A percentile compares a stretch with the other conserved stretches of the same genome.
phyloP scores from a whole-genome alignment of 2,888 invertebrate species.

The Chymomyza amoena region DNA sequence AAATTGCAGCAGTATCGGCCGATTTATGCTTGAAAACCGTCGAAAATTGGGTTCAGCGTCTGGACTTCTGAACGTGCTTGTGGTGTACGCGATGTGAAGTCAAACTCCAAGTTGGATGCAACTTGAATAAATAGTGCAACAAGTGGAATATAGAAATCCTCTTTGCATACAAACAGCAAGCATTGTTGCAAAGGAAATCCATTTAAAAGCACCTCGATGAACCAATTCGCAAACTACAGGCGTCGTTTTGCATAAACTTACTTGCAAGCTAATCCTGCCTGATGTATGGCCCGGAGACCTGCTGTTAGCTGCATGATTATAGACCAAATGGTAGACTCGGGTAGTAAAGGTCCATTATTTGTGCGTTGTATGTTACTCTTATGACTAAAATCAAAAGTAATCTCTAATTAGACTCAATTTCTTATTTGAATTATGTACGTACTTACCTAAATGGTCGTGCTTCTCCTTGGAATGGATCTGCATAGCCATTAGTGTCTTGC shows the following conservation, averaged over 20 bases:
- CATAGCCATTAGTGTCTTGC: slow-evolving; percentile 82
- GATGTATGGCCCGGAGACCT: slow-evolving; percentile 94
- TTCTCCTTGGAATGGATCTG: slow-evolving; percentile 90
- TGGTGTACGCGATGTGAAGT: no score
- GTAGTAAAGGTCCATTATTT: slow-evolving; percentile 87
- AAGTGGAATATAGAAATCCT: no score
- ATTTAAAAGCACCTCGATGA: not conserved
- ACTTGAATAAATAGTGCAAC: no score
- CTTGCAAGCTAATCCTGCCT: slow-evolving; percentile 83
- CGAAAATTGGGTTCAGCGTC: no score
- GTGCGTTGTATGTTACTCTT: slow-evolving; percentile 78
- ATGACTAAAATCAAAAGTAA: slow-evolving; percentile 65
- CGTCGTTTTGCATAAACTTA: slow-evolving; percentile 55
- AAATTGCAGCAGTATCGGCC: no score
- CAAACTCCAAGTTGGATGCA: no score
- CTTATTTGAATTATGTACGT: no score
- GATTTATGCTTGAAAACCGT: no score
- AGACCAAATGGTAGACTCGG: slow-evolving; percentile 96
- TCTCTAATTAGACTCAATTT: not conserved
- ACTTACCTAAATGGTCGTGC: slow-evolving; percentile 80
- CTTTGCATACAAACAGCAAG: no score
- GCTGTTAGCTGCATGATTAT: slow-evolving; percentile 97
- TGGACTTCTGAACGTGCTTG: no score
- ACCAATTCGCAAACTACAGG: not conserved
- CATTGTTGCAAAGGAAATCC: no score